Evolutionary conservation across 2,113 vertebrate species (phyloP).

Genomic region (Takifugu flavidus): DNA sequence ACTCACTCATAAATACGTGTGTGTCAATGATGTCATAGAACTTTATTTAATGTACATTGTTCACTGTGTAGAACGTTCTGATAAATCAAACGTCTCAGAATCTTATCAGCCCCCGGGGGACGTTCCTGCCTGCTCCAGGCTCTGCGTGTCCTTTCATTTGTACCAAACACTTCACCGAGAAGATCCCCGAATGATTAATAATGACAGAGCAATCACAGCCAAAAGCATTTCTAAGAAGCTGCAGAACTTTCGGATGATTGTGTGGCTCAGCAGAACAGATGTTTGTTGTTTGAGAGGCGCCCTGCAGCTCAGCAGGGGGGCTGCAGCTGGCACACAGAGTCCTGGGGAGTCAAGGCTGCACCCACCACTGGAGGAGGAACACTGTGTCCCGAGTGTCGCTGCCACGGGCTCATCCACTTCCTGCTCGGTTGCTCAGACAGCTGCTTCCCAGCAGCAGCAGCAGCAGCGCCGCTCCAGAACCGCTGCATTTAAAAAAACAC

Average conservation of each 20-base stretch:
- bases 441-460: conserved; percentile 1
- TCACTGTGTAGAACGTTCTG: conserved; percentile 29
- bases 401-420: not conserved
- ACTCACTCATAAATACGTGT: not conserved
- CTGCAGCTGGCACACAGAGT: conserved; percentile 17
- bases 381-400: conserved; percentile 4
- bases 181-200: no score
- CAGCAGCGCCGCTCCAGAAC: not conserved
- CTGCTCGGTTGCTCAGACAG: conserved; percentile 5
- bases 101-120: not conserved
- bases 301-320: conserved; percentile 2
- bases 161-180: no score
- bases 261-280: conserved; percentile 1
- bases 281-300: conserved; percentile 1
- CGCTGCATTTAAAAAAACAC: not conserved
- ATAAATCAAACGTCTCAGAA: conserved; percentile 37
- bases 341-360: not conserved
- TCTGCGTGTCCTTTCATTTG: no score
- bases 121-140: no score
- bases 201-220: no score
- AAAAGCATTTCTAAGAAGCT: not conserved
- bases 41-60: conserved; percentile 38
- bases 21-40: conserved; percentile 8
- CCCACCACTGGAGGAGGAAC: not conserved
- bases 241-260: not conserved